A percentile compares a stretch with the other conserved stretches of the same genome.
Conservation (phyloP, 2,888 invertebrate genomes). For the Parnassius mnemosyne region DNA sequence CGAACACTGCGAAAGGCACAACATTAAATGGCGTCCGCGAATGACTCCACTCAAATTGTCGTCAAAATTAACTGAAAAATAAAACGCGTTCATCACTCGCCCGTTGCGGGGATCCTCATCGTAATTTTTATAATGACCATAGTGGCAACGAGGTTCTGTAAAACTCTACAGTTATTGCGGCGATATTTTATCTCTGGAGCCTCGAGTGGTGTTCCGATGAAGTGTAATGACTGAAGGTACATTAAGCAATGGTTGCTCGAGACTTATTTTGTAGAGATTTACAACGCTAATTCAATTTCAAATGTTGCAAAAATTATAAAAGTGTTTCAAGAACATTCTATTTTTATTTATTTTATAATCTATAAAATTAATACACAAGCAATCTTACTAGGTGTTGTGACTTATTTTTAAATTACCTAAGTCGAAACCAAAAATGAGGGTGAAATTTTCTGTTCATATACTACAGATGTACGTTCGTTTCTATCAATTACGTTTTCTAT, state of each 20-base stretch:
- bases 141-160: constrained; percentile 46
- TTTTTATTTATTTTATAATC: no score
- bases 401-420: no score
- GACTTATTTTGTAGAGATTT: not conserved
- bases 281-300: not conserved
- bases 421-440: no score
- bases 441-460: no score
- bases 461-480: no score
- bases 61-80: constrained; percentile 55
- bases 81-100: constrained; percentile 40
- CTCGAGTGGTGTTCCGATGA: constrained; percentile 2
- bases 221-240: not conserved
- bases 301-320: no score
- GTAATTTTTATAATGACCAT: constrained; percentile 59
- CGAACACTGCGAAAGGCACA: constrained; percentile 24
- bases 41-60: constrained; percentile 42
- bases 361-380: no score
- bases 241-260: not conserved
- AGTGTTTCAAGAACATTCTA: no score
- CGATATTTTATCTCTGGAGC: constrained; percentile 32
- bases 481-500: no score
- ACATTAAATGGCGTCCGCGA: constrained; percentile 3
- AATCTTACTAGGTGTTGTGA: no score
- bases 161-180: constrained; percentile 32
- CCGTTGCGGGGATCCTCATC: constrained; percentile 35